Percentiles rank a stretch among this genome's conserved stretches.
These are phyloP conservation scores for Calcarius lapponicus DNA, from an alignment of 2,797 vertebrate species.

Conservation along the genomic window DNA sequence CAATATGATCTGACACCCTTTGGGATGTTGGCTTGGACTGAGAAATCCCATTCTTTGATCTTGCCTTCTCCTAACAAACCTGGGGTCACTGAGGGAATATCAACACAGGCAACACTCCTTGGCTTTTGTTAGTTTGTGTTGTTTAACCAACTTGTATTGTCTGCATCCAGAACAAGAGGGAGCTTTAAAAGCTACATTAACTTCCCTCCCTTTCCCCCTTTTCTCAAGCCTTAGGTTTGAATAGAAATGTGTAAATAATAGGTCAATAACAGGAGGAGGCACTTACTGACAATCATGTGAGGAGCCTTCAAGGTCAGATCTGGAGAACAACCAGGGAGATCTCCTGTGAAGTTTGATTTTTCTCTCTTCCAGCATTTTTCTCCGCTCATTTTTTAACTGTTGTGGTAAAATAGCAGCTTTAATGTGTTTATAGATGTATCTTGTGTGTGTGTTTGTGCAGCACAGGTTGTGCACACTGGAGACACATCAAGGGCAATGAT, in stretches of 20 bases:
- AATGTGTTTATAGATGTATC: background rate
- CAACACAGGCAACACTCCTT: background rate
- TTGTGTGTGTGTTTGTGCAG: background rate
- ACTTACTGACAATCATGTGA: background rate
- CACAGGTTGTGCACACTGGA: background rate
- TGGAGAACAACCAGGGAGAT: background rate
- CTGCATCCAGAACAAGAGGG: background rate
- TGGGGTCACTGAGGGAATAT: background rate
- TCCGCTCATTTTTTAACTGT: background rate
- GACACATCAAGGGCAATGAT: background rate
- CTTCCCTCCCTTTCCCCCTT: background rate
- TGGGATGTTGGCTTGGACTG: background rate
- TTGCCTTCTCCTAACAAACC: background rate
- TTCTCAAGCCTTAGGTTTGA: background rate
- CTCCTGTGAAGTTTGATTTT: background rate
- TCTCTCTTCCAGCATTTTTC: background rate
- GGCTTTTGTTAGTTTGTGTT: background rate
- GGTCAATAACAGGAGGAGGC: background rate
- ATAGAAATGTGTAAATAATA: constrained; percentile 11
- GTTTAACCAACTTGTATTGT: background rate
- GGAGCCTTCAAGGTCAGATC: background rate
- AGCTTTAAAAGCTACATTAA: background rate
- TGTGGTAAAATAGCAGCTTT: background rate
- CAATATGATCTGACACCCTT: background rate
- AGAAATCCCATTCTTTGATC: background rate